Conservation (phyloP, 2,113 vertebrate genomes). For the Solenodon paradoxus region DNA sequence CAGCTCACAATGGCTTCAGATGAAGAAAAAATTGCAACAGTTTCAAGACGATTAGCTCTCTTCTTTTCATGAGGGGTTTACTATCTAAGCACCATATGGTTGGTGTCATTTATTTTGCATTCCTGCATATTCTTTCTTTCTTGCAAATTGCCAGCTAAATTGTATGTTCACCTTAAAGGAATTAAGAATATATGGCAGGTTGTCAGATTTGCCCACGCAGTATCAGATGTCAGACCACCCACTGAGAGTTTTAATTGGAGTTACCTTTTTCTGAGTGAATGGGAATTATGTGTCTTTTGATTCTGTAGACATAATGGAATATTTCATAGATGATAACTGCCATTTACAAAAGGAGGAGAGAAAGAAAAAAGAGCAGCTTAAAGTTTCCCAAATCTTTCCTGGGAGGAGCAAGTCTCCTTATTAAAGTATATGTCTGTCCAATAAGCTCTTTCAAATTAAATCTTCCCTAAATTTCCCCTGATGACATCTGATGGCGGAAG, state of each 20-base stretch:
- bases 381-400: not conserved
- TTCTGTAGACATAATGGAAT: not conserved
- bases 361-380: not conserved
- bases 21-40: not conserved
- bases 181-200: constrained; percentile 43
- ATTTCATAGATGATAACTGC: constrained; percentile 51
- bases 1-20: not conserved
- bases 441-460: not conserved
- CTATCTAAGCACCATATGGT: constrained; percentile 38
- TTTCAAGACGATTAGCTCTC: constrained; percentile 48
- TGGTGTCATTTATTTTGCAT: not conserved
- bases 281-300: not conserved
- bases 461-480: not conserved
- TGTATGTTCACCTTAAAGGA: constrained; percentile 45
- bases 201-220: constrained; percentile 33
- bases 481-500: not conserved
- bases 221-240: constrained; percentile 64
- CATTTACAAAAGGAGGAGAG: constrained; percentile 16
- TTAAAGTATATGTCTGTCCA: not conserved
- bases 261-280: constrained; percentile 41
- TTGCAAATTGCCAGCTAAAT: constrained; percentile 37
- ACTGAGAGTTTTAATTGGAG: constrained; percentile 42
- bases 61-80: constrained; percentile 47
- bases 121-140: constrained; percentile 10
- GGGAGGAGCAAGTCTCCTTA: not conserved